Percentiles rank a stretch among this genome's conserved stretches.
Conservation (phyloP, 2,888 invertebrate species). For the Nymphalis urticae region DNA sequence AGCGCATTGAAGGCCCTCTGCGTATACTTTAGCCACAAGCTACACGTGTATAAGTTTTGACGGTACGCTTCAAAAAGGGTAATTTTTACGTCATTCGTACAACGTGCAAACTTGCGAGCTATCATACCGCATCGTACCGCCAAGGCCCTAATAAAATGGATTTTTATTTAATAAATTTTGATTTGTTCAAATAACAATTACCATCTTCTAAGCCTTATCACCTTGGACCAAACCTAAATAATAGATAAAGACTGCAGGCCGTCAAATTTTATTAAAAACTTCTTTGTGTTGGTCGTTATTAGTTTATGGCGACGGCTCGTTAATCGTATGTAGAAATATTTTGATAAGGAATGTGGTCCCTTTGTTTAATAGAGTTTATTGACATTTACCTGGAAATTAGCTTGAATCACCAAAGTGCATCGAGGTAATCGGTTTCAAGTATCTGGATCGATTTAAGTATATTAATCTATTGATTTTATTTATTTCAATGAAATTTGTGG, state of each 20-base stretch:
- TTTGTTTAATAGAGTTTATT: constrained; percentile 60
- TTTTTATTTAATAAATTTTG: too few relatives aligned
- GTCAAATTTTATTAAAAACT: constrained; percentile 69
- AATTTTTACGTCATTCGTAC: too few relatives aligned
- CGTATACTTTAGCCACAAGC: too few relatives aligned
- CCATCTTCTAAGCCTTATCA: not conserved
- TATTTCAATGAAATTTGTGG: not conserved
- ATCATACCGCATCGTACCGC: too few relatives aligned
- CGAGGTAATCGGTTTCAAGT: constrained; percentile 33
- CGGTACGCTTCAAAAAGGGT: too few relatives aligned
- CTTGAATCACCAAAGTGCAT: constrained; percentile 43
- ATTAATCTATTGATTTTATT: constrained; percentile 8
- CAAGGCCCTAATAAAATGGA: too few relatives aligned
- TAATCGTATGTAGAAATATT: constrained; percentile 51
- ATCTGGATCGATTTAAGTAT: constrained; percentile 29
- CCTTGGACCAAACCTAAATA: constrained; percentile 37
- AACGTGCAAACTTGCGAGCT: too few relatives aligned
- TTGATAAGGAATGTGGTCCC: constrained; percentile 53
- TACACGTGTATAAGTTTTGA: too few relatives aligned
- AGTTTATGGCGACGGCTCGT: constrained; percentile 58
- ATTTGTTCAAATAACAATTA: too few relatives aligned
- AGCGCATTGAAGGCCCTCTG: too few relatives aligned
- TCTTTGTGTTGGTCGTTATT: constrained; percentile 59
- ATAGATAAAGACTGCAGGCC: constrained; percentile 61
- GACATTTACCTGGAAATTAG: constrained; percentile 50